Evolutionary conservation across 2,888 invertebrate species (phyloP), one percentile per base, ranked within the genome.

Genomic region (Drosophila anomalipes): DNA sequence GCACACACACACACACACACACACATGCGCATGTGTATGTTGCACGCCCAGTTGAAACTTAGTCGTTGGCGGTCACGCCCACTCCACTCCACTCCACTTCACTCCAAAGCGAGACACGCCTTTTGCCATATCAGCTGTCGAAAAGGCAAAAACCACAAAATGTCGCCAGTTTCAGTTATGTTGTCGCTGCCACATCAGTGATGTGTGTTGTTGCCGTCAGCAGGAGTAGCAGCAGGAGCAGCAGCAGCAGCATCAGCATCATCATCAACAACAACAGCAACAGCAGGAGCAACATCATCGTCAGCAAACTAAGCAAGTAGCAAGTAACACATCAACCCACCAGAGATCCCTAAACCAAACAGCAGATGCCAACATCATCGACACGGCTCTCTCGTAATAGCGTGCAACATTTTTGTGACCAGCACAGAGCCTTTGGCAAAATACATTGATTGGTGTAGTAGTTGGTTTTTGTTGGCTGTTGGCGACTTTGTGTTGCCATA

Each of bases 401-500:
- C 52, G 61, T 64, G 64, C 79, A 41, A 78, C 82, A 81, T 54
- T 74, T 81, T 66, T 66, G 62, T 57, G 54, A 61, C 65, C 65
- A 10, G 54, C 54, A 44, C 52, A 28, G 7, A 9, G 68, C 53
- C 52, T 6, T 7, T 16, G 52, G 69, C 63, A 47, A 73, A 79
- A 68, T 82, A 82, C 79, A 75, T 65, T 71, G 64, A 74, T 53
- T 74, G 77, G 65, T 71, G 60, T 54, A 19, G 10, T 28, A 3
- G 28, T 51, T 51, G 51, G 82, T 53, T 62, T 37, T 66, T 62
- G 22, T 22, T 47, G 56, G 35, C 41, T 54, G 39, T 62, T 53
- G 65, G 47, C 74, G 82, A 61, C 71, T 51, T 70, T 57, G 19
- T 69, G 68, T 54, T 67, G 80, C 83, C 80, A 86, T 90, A 83